Evolutionary conservation across 92 coral and sea anemone species (phyloP).

Genomic region (Pocillopora grandis): DNA sequence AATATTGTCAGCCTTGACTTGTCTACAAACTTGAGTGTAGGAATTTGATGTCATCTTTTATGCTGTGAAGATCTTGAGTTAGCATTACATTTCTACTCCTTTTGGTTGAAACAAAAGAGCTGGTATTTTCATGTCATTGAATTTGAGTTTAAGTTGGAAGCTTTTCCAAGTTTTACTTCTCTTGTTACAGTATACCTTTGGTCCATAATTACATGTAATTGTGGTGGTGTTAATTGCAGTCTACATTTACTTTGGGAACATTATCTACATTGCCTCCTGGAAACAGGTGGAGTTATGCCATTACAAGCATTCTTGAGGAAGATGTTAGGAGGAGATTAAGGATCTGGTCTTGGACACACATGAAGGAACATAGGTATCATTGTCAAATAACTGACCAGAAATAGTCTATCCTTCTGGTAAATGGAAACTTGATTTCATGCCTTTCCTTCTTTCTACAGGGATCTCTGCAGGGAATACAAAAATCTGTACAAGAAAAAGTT

Average conservation of each 20-base stretch:
- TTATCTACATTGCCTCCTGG: not conserved
- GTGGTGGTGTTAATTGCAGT: too few relatives aligned
- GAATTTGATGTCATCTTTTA: not conserved
- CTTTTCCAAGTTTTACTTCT: too few relatives aligned
- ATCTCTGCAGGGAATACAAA: constrained; percentile 78
- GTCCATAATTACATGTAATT: too few relatives aligned
- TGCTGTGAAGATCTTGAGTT: too few relatives aligned
- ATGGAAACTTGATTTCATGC: not conserved
- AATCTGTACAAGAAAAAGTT: constrained; percentile 75
- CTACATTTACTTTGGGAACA: too few relatives aligned
- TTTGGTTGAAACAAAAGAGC: too few relatives aligned
- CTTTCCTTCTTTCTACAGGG: constrained; percentile 33
- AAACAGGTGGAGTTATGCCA: constrained; percentile 92
- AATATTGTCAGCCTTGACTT: too few relatives aligned
- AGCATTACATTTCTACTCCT: too few relatives aligned
- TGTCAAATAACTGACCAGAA: not conserved
- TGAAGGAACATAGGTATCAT: constrained; percentile 78
- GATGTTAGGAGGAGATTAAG: constrained; percentile 75
- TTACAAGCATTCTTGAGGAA: constrained; percentile 79
- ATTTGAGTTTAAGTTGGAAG: too few relatives aligned
- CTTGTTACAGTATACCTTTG: too few relatives aligned
- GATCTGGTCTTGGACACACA: constrained; percentile 95
- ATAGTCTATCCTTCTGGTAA: not conserved
- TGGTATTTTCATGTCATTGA: too few relatives aligned
- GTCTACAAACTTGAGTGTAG: not conserved